Evolutionary conservation across 2,888 invertebrate species (phyloP).

Genomic region (Hyposoter dolosus): DNA sequence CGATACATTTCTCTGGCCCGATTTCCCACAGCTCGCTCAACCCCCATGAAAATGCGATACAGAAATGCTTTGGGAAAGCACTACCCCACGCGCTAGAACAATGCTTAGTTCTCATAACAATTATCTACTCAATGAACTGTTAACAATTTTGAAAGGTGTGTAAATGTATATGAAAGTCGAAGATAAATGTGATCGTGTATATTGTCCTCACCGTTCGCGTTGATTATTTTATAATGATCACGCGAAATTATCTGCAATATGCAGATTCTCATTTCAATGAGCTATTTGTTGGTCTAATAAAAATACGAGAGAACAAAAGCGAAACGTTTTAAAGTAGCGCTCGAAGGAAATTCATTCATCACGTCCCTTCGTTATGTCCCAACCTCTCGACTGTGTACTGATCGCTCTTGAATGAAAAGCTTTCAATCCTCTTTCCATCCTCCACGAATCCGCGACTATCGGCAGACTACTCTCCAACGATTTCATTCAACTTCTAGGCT

Average conservation of each 20-base stretch:
- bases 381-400: background rate
- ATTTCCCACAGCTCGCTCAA: no score
- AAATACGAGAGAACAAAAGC: slow-evolving; percentile 30
- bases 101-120: background rate
- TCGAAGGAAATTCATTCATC: slow-evolving; percentile 38
- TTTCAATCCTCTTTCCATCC: slow-evolving; percentile 43
- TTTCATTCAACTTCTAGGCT: slow-evolving; percentile 8
- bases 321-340: slow-evolving; percentile 20
- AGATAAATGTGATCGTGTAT: background rate
- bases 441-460: background rate
- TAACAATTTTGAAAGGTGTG: background rate
- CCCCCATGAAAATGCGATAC: no score
- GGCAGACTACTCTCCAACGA: slow-evolving; percentile 6
- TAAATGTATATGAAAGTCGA: background rate
- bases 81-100: no score
- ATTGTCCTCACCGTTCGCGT: background rate
- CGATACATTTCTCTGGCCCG: no score
- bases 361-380: background rate
- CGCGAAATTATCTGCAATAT: background rate
- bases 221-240: background rate
- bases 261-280: slow-evolving; percentile 7
- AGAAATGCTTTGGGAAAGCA: no score
- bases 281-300: background rate
- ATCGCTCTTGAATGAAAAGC: slow-evolving; percentile 38
- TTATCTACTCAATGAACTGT: background rate